These are phyloP conservation scores for Aradophagus sp. DNA, from an alignment of 1,140 invertebrate genomes.

Conservation along the genomic window DNA sequence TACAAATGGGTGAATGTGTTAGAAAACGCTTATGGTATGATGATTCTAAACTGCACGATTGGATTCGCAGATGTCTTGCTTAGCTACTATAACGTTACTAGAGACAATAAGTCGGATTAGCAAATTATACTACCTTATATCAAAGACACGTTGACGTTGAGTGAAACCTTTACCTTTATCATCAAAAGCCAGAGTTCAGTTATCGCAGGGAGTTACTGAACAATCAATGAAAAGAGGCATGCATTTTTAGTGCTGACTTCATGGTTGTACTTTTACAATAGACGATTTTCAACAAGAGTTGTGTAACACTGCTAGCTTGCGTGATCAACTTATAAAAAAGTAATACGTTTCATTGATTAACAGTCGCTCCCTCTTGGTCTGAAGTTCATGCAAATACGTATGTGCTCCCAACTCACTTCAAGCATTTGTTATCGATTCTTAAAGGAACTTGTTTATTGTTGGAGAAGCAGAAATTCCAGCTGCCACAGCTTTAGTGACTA, in stretches of 20 bases:
- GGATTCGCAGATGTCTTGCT: too few species aligned
- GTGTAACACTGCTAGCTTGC: conserved; percentile 14
- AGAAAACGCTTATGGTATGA: too few species aligned
- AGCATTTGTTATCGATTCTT: conserved; percentile 54
- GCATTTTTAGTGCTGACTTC: conserved; percentile 12
- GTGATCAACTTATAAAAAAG: conserved; percentile 31
- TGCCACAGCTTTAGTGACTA: conserved; percentile 14
- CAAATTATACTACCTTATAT: too few species aligned
- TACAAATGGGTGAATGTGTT: conserved; percentile 51
- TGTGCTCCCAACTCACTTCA: conserved; percentile 71
- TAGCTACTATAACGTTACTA: too few species aligned
- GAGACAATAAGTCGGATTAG: too few species aligned
- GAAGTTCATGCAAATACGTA: conserved; percentile 67
- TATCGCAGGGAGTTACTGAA: conserved; percentile 63
- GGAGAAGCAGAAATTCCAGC: conserved; percentile 38
- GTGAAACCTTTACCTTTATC: conserved; percentile 68
- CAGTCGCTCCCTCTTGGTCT: conserved; percentile 64
- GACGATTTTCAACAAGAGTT: too few species aligned
- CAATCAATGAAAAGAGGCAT: conserved; percentile 62
- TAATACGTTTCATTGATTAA: conserved; percentile 64
- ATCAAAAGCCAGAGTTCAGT: conserved; percentile 63
- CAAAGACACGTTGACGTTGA: conserved; percentile 62
- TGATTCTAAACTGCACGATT: too few species aligned
- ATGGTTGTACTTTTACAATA: too few species aligned
- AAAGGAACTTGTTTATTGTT: conserved; percentile 50